phyloP scores from a whole-genome alignment of 1,140 invertebrate species.

The Meteorus sp. region DNA sequence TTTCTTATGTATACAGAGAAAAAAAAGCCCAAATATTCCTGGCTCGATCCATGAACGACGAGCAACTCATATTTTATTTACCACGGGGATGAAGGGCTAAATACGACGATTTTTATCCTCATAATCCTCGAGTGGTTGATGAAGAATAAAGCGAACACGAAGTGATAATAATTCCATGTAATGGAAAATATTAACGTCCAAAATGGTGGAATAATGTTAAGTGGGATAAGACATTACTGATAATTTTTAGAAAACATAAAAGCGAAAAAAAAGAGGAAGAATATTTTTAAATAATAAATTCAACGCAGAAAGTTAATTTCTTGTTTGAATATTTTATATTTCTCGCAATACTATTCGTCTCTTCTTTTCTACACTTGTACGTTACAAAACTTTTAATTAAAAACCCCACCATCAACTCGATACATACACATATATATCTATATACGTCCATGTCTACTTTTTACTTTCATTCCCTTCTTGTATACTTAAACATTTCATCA shows the following conservation, averaged over 20 bases:
- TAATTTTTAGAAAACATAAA: too few relatives aligned
- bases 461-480: too few relatives aligned
- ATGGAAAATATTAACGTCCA: neutral
- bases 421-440: too few relatives aligned
- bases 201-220: too few relatives aligned
- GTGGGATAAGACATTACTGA: neutral
- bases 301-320: too few relatives aligned
- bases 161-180: neutral
- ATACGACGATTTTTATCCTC: neutral
- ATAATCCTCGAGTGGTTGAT: constrained; percentile 10
- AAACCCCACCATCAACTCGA: too few relatives aligned
- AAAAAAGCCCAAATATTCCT: constrained; percentile 18
- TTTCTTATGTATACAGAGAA: neutral
- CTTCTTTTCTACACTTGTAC: neutral
- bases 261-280: too few relatives aligned
- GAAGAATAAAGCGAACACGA: neutral
- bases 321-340: neutral
- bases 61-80: constrained; percentile 22
- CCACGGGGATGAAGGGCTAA: constrained; percentile 5
- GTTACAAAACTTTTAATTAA: constrained; percentile 1
- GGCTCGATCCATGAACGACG: constrained; percentile 3
- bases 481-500: too few relatives aligned
- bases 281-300: too few relatives aligned
- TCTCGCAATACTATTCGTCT: neutral
- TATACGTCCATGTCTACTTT: too few relatives aligned